These are phyloP conservation scores for Ptychodera flava DNA, from an alignment of 35 echinoderm and acorn worm species.

Conservation along the genomic window DNA sequence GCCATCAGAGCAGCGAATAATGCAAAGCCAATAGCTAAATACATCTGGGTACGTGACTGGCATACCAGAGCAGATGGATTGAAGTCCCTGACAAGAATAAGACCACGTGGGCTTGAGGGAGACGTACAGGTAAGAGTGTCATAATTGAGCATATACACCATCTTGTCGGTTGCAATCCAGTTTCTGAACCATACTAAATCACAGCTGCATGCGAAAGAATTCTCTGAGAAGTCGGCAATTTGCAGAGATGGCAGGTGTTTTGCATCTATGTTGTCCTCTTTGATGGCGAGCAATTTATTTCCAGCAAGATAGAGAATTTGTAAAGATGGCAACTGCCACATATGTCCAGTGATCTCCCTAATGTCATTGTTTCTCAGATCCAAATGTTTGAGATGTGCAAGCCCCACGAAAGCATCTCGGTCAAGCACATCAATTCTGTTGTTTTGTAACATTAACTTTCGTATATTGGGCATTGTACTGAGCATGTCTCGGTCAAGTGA, in stretches of 20 bases:
- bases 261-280: neutral
- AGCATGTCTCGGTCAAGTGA: neutral
- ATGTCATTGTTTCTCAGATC: neutral
- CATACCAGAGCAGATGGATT: neutral
- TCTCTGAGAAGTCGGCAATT: neutral
- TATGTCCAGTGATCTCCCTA: neutral
- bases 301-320: neutral
- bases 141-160: neutral
- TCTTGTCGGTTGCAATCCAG: neutral
- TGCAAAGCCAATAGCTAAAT: neutral
- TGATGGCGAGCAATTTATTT: neutral
- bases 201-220: constrained; percentile 6
- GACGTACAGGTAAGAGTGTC: neutral
- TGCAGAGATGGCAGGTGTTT: neutral
- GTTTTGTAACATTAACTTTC: neutral
- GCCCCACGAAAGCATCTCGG: neutral
- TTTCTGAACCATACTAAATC: constrained; percentile 8
- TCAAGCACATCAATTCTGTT: neutral
- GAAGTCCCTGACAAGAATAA: neutral
- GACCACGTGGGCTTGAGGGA: neutral
- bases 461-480: neutral
- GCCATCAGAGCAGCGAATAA: neutral
- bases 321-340: neutral
- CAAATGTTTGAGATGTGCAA: neutral
- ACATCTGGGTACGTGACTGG: neutral